Percentiles rank a stretch among this genome's conserved stretches.
These are phyloP conservation scores for Hydrophis major DNA, from an alignment of 2,797 vertebrate genomes.

Conservation along the genomic window DNA sequence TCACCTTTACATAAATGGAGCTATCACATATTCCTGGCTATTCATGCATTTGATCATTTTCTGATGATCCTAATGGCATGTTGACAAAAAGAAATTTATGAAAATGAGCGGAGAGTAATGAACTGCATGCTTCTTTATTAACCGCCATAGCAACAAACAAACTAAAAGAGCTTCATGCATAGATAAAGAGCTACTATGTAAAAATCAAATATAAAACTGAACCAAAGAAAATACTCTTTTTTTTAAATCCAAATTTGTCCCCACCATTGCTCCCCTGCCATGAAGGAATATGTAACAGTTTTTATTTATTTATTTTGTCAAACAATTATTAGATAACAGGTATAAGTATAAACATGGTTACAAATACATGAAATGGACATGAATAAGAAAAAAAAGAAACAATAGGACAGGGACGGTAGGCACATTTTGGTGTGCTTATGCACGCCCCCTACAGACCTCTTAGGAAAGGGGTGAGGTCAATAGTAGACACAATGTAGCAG, in stretches of 20 bases:
- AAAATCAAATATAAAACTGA: not conserved
- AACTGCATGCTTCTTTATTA: not conserved
- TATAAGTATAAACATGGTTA: too few relatives aligned
- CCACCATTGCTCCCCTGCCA: not conserved
- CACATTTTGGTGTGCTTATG: too few relatives aligned
- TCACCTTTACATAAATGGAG: not conserved
- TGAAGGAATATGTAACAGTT: not conserved
- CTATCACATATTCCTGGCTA: slow-evolving; percentile 26
- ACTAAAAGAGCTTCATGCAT: accelerated
- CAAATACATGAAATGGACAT: too few relatives aligned
- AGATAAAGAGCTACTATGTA: not conserved
- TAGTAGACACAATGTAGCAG: not conserved
- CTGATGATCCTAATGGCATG: not conserved
- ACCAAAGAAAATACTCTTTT: not conserved
- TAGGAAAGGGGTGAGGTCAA: too few relatives aligned
- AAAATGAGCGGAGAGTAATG: not conserved
- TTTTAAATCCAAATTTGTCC: not conserved
- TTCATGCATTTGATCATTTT: slow-evolving; percentile 28
- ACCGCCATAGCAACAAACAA: not conserved
- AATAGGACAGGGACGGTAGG: too few relatives aligned
- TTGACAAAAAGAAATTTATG: not conserved
- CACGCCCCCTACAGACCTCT: too few relatives aligned
- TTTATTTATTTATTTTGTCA: too few relatives aligned
- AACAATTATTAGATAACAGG: too few relatives aligned
- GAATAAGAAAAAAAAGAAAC: too few relatives aligned